Base-by-base conservation (phyloP, 2,797 vertebrate genomes). In the Eremophila alpestris region DNA sequence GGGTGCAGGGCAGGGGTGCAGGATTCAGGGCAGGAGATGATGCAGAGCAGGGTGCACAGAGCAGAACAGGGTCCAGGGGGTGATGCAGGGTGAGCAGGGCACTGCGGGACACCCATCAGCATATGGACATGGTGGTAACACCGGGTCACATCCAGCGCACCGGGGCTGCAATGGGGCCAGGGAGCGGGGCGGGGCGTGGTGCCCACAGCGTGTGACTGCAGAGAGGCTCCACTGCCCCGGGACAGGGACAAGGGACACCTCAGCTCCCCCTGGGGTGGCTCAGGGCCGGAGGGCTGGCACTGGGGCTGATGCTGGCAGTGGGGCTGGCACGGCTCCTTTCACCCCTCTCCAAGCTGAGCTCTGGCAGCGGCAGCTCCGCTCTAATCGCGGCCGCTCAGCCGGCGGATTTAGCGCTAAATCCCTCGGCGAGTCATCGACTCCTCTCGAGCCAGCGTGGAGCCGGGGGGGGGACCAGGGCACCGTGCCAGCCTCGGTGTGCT, bases 171-270 rank as follows among this genome's bases (percentile, higher is more conserved):
- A 34, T 10, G 15, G 38, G 22, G 32, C 12, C 0, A 0, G 43
- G 34, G 15, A 43, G 24, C 0, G 0, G 29, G 29, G 3, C 1
- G 1, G 18, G 46, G 11, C 0, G 0, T 11, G 52, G 13, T n/a
- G 38, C 54, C 17, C 32, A 3, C 0, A 0, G 2, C 2, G 7
- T 0, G 2, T 4, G 43, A 17, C 7, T 68, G 76, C 21, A 8
- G 9, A 12, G 7, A 0, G 4, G 34, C 55, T 73, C 21, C 9
- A 1, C 26, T 56, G 46, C 14, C 45, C 51, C 0, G 0, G 17
- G 24, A 63, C n/a, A 4, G 46, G 34, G 24, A 49, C 34, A 11
- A 24, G 26, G 45, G 49, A 48, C 11, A 13, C 11, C 15, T 20
- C 4, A 22, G 14, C 7, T 23, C 9, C 10, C 3, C 19, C 8